A percentile compares a stretch with the other conserved stretches of the same genome.
These are phyloP conservation scores for Galerucella calmariensis DNA, from an alignment of 2,888 invertebrate species.

Conservation along the genomic window DNA sequence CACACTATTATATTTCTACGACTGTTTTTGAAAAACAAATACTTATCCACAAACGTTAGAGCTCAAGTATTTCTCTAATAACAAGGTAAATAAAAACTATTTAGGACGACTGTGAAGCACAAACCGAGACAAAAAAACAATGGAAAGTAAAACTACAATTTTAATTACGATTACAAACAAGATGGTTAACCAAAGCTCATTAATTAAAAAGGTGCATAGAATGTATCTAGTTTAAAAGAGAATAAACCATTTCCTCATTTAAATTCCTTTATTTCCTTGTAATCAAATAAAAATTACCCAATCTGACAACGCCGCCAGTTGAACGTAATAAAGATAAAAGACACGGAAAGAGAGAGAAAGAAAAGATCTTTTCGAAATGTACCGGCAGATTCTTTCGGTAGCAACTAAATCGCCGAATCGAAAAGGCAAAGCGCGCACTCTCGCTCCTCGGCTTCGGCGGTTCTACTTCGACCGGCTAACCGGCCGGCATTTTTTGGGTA, in stretches of 20 bases:
- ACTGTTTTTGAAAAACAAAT: too few species aligned
- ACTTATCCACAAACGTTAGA: too few species aligned
- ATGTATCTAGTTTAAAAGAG: not conserved
- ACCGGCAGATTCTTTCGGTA: constrained; percentile 38
- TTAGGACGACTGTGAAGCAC: too few species aligned
- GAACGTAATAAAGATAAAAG: constrained; percentile 21
- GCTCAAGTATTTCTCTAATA: too few species aligned
- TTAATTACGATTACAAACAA: too few species aligned
- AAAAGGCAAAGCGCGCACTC: constrained; percentile 33
- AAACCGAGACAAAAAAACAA: too few species aligned
- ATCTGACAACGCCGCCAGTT: constrained; percentile 12
- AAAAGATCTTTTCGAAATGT: constrained; percentile 28
- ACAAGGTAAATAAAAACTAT: too few species aligned
- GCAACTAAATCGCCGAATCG: constrained; percentile 36
- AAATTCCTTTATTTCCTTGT: not conserved
- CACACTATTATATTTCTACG: too few species aligned
- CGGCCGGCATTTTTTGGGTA: constrained; percentile 34
- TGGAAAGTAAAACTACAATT: too few species aligned
- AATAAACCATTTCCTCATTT: not conserved
- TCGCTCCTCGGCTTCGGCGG: not conserved
- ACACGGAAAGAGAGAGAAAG: constrained; percentile 30
- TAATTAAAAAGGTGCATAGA: too few species aligned
- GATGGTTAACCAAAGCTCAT: too few species aligned
- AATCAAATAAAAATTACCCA: not conserved
- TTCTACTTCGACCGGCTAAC: constrained; percentile 9